A percentile compares a stretch with the other conserved stretches of the same genome.
Evolutionary conservation across 2,888 invertebrate genomes (phyloP).

Genomic region (Diploptera punctata): DNA sequence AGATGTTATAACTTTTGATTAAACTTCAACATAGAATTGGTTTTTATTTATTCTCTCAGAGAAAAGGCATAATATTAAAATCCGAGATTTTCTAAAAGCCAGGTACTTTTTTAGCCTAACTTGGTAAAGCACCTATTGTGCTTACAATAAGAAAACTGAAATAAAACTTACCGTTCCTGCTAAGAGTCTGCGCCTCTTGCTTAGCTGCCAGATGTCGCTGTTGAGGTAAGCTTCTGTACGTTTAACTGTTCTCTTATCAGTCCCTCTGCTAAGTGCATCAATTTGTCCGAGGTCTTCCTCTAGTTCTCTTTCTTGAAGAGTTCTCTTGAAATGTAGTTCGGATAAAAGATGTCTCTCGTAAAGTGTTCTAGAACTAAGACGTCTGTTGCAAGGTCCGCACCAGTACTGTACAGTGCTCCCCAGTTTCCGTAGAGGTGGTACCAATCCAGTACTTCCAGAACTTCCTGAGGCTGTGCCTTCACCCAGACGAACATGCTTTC

Average conservation of each 20-base stretch:
- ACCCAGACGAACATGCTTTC: conserved; percentile 48
- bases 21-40: too few species aligned
- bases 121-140: too few species aligned
- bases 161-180: neutral
- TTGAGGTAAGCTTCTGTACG: conserved; percentile 42
- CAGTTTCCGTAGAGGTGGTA: conserved; percentile 38
- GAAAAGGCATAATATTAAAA: too few species aligned
- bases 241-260: conserved; percentile 45
- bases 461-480: neutral
- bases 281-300: conserved; percentile 53
- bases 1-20: too few species aligned
- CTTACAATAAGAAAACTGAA: too few species aligned
- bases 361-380: conserved; percentile 73
- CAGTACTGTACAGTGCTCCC: conserved; percentile 65
- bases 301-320: conserved; percentile 63
- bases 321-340: conserved; percentile 71
- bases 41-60: too few species aligned
- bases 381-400: conserved; percentile 82
- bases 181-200: conserved; percentile 1
- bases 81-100: too few species aligned
- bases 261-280: conserved; percentile 20
- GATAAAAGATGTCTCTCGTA: conserved; percentile 81
- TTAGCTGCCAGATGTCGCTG: conserved; percentile 27
- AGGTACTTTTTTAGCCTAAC: too few species aligned
- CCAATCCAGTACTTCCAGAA: neutral